Percentiles rank a stretch among this genome's conserved stretches.
These are phyloP conservation scores for Haemorhous mexicanus DNA, from an alignment of 2,113 vertebrate species.

Conservation along the genomic window DNA sequence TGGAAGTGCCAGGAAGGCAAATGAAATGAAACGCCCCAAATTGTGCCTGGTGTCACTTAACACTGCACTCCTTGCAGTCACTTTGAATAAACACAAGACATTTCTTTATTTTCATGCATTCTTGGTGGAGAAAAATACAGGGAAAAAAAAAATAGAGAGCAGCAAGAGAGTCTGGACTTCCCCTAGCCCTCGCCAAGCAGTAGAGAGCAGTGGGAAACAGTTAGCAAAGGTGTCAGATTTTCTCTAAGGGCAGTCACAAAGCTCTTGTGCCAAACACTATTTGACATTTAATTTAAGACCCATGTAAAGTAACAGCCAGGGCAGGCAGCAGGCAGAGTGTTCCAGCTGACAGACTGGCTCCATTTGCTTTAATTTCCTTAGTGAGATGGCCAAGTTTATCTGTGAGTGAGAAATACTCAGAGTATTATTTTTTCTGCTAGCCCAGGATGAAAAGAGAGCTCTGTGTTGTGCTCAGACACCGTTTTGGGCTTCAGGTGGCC, in stretches of 20 bases:
- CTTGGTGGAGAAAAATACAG: background rate
- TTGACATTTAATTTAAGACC: slow-evolving; percentile 66
- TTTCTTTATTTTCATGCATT: background rate
- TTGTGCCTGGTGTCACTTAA: background rate
- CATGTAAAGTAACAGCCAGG: slow-evolving; percentile 37
- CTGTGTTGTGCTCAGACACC: background rate
- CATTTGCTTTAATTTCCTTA: slow-evolving; percentile 58
- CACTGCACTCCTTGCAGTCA: background rate
- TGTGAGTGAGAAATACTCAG: background rate
- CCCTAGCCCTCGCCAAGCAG: background rate
- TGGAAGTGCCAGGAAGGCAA: background rate
- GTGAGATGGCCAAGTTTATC: slow-evolving; percentile 4
- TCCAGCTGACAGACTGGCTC: slow-evolving; percentile 44
- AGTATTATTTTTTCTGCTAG: background rate
- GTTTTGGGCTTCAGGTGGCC: background rate
- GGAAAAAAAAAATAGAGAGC: accelerated
- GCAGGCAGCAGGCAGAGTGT: background rate
- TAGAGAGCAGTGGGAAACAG: slow-evolving; percentile 37
- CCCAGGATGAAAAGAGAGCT: background rate
- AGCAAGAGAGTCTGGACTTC: background rate
- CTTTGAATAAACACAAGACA: background rate
- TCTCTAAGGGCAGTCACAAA: slow-evolving; percentile 50
- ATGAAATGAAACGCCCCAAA: background rate
- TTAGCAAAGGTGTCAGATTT: slow-evolving; percentile 55
- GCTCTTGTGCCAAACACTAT: slow-evolving; percentile 46